Evolutionary conservation across 2,113 vertebrate species (phyloP).

Genomic region (Istiophorus platypterus): DNA sequence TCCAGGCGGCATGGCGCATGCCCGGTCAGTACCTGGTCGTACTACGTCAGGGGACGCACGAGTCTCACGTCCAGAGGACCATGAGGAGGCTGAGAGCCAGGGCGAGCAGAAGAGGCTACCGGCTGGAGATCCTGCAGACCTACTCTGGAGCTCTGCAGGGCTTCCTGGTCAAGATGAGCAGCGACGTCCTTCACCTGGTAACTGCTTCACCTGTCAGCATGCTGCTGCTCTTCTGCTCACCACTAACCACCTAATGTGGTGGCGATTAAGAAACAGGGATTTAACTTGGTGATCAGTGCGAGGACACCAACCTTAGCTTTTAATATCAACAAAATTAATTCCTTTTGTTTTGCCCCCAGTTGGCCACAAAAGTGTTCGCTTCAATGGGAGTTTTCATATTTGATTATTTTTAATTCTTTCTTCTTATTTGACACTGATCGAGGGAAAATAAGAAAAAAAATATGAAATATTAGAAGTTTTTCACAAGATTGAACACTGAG

Average conservation of each 20-base stretch:
- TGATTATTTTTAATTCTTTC: no score
- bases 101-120: conserved; percentile 83
- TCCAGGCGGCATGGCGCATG: conserved; percentile 87
- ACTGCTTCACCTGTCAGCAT: not conserved
- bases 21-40: conserved; percentile 89
- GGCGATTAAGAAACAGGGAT: not conserved
- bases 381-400: no score
- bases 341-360: no score
- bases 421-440: no score
- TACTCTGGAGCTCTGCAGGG: conserved; percentile 86
- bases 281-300: not conserved
- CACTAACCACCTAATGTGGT: not conserved
- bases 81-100: conserved; percentile 78
- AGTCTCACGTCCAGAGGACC: conserved; percentile 77
- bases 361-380: no score
- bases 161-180: conserved; percentile 83
- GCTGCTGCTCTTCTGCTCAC: no score
- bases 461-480: no score
- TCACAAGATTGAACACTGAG: no score
- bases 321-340: no score
- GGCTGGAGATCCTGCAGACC: conserved; percentile 82
- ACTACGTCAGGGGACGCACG: conserved; percentile 78
- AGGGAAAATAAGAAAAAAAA: no score
- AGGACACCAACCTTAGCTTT: not conserved
- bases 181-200: conserved; percentile 87